Percentiles rank a stretch among this genome's conserved stretches.
These are phyloP conservation scores for Seira ritae DNA, from an alignment of 2,888 invertebrate genomes.

Conservation along the genomic window DNA sequence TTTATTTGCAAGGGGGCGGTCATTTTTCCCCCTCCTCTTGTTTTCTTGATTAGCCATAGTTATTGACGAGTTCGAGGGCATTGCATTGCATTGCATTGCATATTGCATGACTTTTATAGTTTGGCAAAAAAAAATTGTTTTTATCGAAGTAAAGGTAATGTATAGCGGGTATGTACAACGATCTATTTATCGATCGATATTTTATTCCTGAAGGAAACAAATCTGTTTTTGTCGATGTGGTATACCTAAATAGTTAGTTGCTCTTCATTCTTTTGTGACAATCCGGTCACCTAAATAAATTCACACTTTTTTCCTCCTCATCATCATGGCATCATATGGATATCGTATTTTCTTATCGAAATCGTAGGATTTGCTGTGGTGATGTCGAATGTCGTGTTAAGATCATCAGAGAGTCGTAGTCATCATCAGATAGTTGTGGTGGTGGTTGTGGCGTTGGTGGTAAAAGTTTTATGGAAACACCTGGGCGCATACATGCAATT, in stretches of 20 bases:
- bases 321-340: neutral
- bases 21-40: slow-evolving; percentile 27
- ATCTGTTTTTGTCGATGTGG: no score
- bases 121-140: no score
- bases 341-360: neutral
- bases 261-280: no score
- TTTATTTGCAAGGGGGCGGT: slow-evolving; percentile 62
- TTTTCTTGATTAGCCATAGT: slow-evolving; percentile 48
- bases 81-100: neutral
- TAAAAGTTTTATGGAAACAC: slow-evolving; percentile 13
- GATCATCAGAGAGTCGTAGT: no score
- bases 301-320: no score
- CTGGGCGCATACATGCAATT: neutral
- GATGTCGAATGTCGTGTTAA: neutral
- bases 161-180: no score
- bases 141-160: neutral
- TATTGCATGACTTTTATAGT: no score
- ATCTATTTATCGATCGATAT: no score
- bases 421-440: neutral
- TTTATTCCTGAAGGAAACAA: no score
- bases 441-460: slow-evolving; percentile 1
- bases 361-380: neutral
- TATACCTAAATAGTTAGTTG: no score
- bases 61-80: slow-evolving; percentile 52
- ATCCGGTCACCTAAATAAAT: no score